Percentiles rank a stretch among this genome's conserved stretches.
phyloP scores from a whole-genome alignment of 2,797 vertebrate species.

The Psittacula derbiana region DNA sequence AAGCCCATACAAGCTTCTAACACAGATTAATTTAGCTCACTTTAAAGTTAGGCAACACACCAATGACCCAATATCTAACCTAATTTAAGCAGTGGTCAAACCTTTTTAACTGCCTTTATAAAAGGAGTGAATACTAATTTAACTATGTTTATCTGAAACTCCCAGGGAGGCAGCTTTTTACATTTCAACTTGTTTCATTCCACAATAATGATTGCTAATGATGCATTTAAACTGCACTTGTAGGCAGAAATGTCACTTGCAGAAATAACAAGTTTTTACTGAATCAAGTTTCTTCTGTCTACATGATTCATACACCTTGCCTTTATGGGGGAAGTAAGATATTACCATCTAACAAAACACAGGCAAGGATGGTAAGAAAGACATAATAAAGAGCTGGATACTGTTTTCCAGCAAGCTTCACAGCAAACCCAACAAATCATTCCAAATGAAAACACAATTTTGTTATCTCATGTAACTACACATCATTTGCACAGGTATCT shows the following conservation, averaged over 20 bases:
- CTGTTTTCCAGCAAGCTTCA: background rate
- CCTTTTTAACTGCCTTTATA: background rate
- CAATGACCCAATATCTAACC: background rate
- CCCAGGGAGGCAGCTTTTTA: background rate
- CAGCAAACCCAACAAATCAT: background rate
- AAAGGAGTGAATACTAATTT: background rate
- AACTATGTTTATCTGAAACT: background rate
- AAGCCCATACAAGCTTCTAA: background rate
- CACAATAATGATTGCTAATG: background rate
- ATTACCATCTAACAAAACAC: background rate
- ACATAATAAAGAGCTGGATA: background rate
- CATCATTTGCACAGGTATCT: background rate
- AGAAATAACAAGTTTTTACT: background rate
- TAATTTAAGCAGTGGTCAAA: background rate
- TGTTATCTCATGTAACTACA: background rate
- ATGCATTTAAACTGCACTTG: background rate
- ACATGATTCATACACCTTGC: background rate
- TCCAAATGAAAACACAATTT: background rate
- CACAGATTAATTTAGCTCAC: background rate
- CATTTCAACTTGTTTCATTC: rapidly evolving
- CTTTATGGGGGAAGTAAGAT: background rate
- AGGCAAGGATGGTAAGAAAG: background rate
- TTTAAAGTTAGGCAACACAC: background rate
- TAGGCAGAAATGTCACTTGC: background rate
- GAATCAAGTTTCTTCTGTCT: background rate